A percentile compares a stretch with the other conserved stretches of the same genome.
phyloP scores from a whole-genome alignment of 35 echinoderm and acorn worm genomes.

The Apostichopus parvimensis region DNA sequence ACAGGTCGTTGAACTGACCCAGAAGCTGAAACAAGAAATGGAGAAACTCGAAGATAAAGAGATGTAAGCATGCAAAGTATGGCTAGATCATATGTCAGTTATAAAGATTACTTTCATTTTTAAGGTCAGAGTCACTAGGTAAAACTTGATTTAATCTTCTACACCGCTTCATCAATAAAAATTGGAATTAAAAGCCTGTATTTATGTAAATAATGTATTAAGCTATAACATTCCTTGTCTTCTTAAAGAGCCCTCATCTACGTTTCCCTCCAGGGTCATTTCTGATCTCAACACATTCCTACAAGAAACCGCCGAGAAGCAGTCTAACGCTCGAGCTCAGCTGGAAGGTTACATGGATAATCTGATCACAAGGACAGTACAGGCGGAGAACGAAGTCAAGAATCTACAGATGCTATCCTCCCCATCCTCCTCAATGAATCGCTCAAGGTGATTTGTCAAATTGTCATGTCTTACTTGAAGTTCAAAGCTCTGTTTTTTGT shows the following conservation, averaged over 20 bases:
- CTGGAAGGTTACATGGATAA: constrained; percentile 35
- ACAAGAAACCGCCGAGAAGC: constrained; percentile 29
- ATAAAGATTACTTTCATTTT: no score
- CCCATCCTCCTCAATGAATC: not conserved
- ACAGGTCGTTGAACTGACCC: constrained; percentile 18
- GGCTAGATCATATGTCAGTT: not conserved
- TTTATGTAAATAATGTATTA: no score
- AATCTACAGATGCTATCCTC: not conserved
- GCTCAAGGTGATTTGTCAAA: not conserved
- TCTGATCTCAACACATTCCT: constrained; percentile 32
- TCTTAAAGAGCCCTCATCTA: no score
- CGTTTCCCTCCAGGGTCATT: not conserved
- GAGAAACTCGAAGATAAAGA: constrained; percentile 38
- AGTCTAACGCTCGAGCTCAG: constrained; percentile 8
- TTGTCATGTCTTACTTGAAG: no score
- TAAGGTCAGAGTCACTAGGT: no score
- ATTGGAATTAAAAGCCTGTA: no score
- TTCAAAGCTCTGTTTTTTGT: no score
- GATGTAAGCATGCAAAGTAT: constrained; percentile 24
- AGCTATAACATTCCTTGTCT: no score
- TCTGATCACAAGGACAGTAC: constrained; percentile 13
- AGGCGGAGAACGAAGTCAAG: not conserved
- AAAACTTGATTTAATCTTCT: no score
- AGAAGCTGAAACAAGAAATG: constrained; percentile 36
- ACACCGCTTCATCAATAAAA: no score